Evolutionary conservation across 1,140 invertebrate genomes (phyloP).

Genomic region (Zaprionus davidi): DNA sequence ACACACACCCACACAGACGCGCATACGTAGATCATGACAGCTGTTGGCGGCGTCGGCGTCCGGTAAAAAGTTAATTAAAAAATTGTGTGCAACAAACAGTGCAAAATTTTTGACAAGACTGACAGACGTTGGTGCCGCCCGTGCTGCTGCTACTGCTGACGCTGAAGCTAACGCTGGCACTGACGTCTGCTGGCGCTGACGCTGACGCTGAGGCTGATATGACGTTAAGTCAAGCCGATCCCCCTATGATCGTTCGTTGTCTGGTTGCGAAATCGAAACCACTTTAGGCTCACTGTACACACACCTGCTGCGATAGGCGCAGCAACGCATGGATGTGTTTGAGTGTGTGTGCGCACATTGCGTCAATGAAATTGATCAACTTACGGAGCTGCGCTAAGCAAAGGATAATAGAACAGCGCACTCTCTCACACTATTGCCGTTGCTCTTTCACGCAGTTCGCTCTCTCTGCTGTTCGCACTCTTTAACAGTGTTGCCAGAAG

Average conservation of each 20-base stretch:
- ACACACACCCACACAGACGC: constrained; percentile 9
- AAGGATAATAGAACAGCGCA: constrained; percentile 56
- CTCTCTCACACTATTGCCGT: constrained; percentile 1
- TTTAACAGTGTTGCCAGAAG: too few relatives aligned
- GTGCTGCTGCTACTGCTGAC: neutral
- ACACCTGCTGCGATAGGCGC: constrained; percentile 71
- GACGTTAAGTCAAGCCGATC: constrained; percentile 50
- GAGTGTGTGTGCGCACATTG: constrained; percentile 49
- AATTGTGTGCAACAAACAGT: constrained; percentile 39
- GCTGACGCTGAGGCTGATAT: constrained; percentile 60
- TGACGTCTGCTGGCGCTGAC: constrained; percentile 6
- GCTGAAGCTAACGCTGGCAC: constrained; percentile 23
- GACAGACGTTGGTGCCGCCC: neutral
- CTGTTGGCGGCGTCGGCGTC: constrained; percentile 40
- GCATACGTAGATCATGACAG: constrained; percentile 34
- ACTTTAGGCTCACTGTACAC: constrained; percentile 62
- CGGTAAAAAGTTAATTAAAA: constrained; percentile 70
- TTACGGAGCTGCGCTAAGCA: constrained; percentile 29
- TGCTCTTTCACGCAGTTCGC: neutral
- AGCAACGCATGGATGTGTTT: constrained; percentile 13
- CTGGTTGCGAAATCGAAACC: constrained; percentile 75
- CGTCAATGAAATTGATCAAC: constrained; percentile 72
- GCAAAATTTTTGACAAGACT: constrained; percentile 57
- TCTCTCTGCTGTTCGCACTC: neutral
- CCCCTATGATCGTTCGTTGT: constrained; percentile 20